A percentile compares a stretch with the other conserved stretches of the same genome.
Conservation (phyloP, 2,113 vertebrate species). For the Miniopterus natalensis region DNA sequence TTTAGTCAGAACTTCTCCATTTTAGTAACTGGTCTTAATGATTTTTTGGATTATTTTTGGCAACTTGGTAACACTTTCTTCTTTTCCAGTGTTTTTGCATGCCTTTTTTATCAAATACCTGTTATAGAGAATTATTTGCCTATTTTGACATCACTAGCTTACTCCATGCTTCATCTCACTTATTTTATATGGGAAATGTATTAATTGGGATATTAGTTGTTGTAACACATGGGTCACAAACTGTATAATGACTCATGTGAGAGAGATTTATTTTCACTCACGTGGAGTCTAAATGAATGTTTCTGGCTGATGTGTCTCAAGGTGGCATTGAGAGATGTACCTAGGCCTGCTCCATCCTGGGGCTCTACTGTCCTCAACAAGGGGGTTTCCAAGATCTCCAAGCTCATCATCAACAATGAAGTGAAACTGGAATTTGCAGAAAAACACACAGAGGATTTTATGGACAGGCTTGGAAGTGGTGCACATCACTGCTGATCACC, state of each 20-base stretch:
- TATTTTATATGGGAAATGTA: background rate
- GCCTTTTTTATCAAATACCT: background rate
- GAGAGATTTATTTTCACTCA: background rate
- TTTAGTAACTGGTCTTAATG: background rate
- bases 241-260: background rate
- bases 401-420: background rate
- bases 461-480: background rate
- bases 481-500: background rate
- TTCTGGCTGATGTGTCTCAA: background rate
- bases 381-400: background rate
- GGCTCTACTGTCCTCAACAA: background rate
- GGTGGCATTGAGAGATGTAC: background rate
- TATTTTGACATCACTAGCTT: background rate
- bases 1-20: background rate
- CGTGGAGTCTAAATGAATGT: background rate
- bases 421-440: background rate
- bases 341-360: background rate
- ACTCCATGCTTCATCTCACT: background rate
- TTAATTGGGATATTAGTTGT: background rate
- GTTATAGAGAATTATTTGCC: background rate
- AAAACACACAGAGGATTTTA: background rate
- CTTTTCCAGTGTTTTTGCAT: background rate
- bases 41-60: background rate
- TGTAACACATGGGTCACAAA: background rate
- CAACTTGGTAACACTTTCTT: background rate